Evolutionary conservation across 2,888 invertebrate genomes (phyloP).

Genomic region (Mimumesa dahlbomi): DNA sequence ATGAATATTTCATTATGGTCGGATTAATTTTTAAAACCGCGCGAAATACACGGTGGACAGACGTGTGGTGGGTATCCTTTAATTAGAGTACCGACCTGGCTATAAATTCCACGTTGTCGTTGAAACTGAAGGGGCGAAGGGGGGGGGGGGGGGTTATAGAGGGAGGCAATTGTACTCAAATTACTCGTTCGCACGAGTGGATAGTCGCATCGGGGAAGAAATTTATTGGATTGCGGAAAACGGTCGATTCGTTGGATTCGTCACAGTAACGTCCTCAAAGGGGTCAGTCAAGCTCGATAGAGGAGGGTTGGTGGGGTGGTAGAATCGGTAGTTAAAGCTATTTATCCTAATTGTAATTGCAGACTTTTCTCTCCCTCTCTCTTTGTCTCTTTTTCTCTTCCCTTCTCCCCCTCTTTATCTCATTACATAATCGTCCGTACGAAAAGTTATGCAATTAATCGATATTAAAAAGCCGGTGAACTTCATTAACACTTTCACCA

Average conservation of each 20-base stretch:
- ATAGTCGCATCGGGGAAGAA: slow-evolving; percentile 44
- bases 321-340: slow-evolving; percentile 47
- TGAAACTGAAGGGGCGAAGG: slow-evolving; percentile 3
- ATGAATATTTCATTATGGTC: neutral
- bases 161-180: slow-evolving; percentile 41
- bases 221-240: slow-evolving; percentile 56
- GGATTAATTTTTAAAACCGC: neutral
- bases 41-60: neutral
- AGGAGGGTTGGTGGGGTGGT: slow-evolving; percentile 31
- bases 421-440: too few species aligned
- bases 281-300: slow-evolving; percentile 1
- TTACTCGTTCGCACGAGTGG: slow-evolving; percentile 46
- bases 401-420: slow-evolving; percentile 7
- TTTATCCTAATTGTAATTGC: slow-evolving; percentile 62
- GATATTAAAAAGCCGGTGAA: too few species aligned
- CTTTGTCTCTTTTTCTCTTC: neutral
- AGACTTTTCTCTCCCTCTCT: slow-evolving; percentile 24
- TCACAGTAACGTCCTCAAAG: slow-evolving; percentile 17
- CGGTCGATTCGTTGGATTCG: slow-evolving; percentile 49
- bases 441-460: too few species aligned
- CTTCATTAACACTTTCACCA: too few species aligned
- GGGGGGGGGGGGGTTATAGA: neutral
- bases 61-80: neutral
- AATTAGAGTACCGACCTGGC: neutral
- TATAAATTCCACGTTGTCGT: slow-evolving; percentile 33